Evolutionary conservation across 2,113 vertebrate species (phyloP), one percentile per base, ranked within the genome.

Genomic region (Etia nguti): DNA sequence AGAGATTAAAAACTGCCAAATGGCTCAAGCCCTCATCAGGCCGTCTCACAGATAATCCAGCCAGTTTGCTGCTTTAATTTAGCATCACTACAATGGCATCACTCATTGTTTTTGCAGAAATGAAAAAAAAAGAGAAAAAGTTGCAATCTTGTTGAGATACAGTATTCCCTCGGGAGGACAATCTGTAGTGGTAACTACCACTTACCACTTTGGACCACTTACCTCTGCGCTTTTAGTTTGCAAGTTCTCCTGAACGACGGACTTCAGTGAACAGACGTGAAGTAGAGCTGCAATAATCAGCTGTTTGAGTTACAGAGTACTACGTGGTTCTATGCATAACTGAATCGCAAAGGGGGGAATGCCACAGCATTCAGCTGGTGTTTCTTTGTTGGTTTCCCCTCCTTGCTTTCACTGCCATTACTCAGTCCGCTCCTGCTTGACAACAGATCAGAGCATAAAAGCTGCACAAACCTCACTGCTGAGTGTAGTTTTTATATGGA

Each of bases 401-500:
- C 6, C 56, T 80, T 85, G 83, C 50, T 83, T 59, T 90, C 75
- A 54, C 79, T 79, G 73, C 20, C 54, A 68, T 43, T 48, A 56
- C 79, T 52, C 77, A 55, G 60, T 62, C n/a, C 4, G 59, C 50
- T 70, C 34, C 29, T 79, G 24, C 62, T 80, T 81, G 59, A 26
- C 70, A 86, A 88, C 15, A 57, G 34, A 43, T 81, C 7, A 22
- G 29, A 65, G 68, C 65, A 80, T 55, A 9, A 89, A 80, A 89
- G 26, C 89, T 84, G 55, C 92, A 90, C 89, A 85, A 82, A 90
- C 90, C 92, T 94, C 91, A 87, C 82, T 89, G 59, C 89, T 89
- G 80, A 80, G 84, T 89, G 90, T 89, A 83, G 88, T 11, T 88
- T 43, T 84, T 56, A 34, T 79, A 60, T 83, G 81, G 86, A 88